Evolutionary conservation across 2,113 vertebrate genomes (phyloP).

Genomic region (Camelus dromedarius): DNA sequence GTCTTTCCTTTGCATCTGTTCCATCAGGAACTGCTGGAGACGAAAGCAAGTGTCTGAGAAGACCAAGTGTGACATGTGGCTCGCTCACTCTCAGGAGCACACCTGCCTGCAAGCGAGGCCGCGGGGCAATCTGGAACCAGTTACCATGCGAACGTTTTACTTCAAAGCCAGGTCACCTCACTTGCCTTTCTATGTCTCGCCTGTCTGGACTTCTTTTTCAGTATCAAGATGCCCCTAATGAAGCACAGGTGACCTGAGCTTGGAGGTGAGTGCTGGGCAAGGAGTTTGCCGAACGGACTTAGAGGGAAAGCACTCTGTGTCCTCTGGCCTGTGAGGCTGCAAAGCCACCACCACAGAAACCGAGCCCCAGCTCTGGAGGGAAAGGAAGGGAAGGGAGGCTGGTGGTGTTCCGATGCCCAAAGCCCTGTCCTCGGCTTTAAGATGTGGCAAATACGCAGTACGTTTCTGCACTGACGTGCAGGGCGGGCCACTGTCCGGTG

Average conservation of each 20-base stretch:
- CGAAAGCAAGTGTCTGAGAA: slow-evolving; percentile 85
- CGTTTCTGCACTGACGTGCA: background rate
- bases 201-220: slow-evolving; percentile 69
- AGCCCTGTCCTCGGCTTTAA: background rate
- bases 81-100: slow-evolving; percentile 82
- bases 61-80: slow-evolving; percentile 85
- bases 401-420: background rate
- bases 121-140: slow-evolving; percentile 80
- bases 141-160: slow-evolving; percentile 78
- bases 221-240: slow-evolving; percentile 70
- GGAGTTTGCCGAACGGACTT: background rate
- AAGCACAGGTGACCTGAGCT: slow-evolving; percentile 61
- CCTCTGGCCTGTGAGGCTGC: background rate
- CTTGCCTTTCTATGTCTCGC: slow-evolving; percentile 80
- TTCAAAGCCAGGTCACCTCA: slow-evolving; percentile 81
- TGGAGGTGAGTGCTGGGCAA: slow-evolving; percentile 64
- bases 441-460: background rate
- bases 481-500: rapidly evolving
- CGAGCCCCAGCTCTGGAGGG: background rate
- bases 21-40: slow-evolving; percentile 81
- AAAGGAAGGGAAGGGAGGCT: background rate
- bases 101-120: slow-evolving; percentile 84
- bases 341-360: background rate
- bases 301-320: slow-evolving; percentile 56
- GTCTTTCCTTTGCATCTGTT: slow-evolving; percentile 80